These are phyloP conservation scores for Opisthograptis luteolata DNA, from an alignment of 2,888 invertebrate species.

Conservation along the genomic window DNA sequence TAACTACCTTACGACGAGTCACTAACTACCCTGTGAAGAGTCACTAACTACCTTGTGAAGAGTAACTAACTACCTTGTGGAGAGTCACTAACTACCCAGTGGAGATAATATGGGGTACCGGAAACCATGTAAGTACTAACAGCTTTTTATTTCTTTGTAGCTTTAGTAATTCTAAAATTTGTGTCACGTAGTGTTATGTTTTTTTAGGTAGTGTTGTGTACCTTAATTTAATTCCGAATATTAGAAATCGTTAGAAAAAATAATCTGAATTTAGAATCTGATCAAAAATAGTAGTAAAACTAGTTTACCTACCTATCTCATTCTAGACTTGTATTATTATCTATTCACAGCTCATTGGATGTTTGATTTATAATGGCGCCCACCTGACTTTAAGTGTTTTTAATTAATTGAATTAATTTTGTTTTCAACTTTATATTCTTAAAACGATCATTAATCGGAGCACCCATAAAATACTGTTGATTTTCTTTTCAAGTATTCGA, in stretches of 20 bases:
- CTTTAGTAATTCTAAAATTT: background rate
- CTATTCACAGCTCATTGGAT: background rate
- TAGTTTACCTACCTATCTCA: background rate
- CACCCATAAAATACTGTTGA: too few relatives aligned
- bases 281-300: background rate
- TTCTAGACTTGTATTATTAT: background rate
- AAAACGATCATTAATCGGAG: too few relatives aligned
- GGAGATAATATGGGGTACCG: background rate
- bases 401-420: too few relatives aligned
- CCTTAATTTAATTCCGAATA: background rate
- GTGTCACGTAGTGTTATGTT: too few relatives aligned
- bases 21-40: background rate
- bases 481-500: too few relatives aligned
- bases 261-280: background rate
- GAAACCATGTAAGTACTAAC: constrained; percentile 20
- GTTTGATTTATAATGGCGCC: constrained; percentile 6
- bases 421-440: too few relatives aligned
- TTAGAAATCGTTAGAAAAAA: background rate
- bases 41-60: background rate
- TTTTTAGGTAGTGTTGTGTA: too few relatives aligned
- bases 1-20: background rate
- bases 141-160: background rate
- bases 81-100: background rate
- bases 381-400: too few relatives aligned
- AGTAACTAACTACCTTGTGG: too few relatives aligned